A percentile compares a stretch with the other conserved stretches of the same genome.
phyloP scores from a whole-genome alignment of 1,140 invertebrate species.

The Cyclargus thomasi region DNA sequence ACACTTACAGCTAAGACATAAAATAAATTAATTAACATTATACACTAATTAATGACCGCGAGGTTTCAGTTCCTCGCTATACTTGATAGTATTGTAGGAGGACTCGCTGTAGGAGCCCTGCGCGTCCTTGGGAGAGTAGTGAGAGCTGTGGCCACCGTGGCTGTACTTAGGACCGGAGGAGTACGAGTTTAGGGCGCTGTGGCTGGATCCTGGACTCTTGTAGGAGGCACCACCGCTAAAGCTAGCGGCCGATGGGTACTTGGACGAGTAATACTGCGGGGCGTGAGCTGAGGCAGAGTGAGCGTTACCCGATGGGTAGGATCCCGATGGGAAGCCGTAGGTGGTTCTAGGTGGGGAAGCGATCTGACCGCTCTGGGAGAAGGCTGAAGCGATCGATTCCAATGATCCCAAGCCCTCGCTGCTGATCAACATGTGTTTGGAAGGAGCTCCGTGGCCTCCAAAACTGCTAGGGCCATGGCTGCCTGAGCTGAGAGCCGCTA shows the following conservation, averaged over 20 bases:
- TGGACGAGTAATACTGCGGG: constrained; percentile 52
- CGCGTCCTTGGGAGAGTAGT: constrained; percentile 46
- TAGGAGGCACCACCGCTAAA: constrained; percentile 49
- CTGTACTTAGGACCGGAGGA: constrained; percentile 60
- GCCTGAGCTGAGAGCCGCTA: constrained; percentile 38
- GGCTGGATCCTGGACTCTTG: constrained; percentile 40
- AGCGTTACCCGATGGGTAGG: constrained; percentile 37
- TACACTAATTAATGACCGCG: constrained; percentile 40
- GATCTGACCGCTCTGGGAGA: constrained; percentile 49
- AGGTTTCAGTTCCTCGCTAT: constrained; percentile 63
- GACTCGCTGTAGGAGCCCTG: constrained; percentile 58
- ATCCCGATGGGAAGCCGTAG: constrained; percentile 41
- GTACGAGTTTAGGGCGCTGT: constrained; percentile 46
- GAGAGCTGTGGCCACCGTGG: constrained; percentile 48
- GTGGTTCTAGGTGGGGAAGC: constrained; percentile 43
- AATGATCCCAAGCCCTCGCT: constrained; percentile 48
- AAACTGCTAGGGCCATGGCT: constrained; percentile 45
- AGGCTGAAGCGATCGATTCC: constrained; percentile 48
- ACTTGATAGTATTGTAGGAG: constrained; percentile 66
- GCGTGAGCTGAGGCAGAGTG: constrained; percentile 49
- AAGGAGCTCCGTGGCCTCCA: constrained; percentile 42
- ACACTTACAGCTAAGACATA: constrained; percentile 10
- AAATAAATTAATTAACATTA: constrained; percentile 15
- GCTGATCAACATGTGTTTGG: constrained; percentile 50
- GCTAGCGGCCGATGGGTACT: constrained; percentile 39